Evolutionary conservation across 92 coral and sea anemone genomes (phyloP).

Genomic region (Montipora capitata): DNA sequence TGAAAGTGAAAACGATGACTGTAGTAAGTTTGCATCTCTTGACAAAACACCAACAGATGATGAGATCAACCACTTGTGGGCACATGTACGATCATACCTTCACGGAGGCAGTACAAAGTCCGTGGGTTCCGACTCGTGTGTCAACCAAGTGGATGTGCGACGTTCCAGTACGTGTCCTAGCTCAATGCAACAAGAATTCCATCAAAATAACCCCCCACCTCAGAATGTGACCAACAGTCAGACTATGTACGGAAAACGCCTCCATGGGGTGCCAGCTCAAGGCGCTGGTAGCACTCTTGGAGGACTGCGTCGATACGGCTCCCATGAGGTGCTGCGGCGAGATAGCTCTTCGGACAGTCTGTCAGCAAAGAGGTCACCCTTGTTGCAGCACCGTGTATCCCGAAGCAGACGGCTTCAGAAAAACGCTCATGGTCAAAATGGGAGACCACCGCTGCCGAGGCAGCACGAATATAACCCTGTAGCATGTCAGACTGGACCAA

Average conservation of each 20-base stretch:
- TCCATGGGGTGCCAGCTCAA: slow-evolving; percentile 33
- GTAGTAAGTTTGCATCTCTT: slow-evolving; percentile 78
- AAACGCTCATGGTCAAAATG: slow-evolving; percentile 54
- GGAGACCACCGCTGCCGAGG: slow-evolving; percentile 80
- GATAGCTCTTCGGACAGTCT: slow-evolving; percentile 89
- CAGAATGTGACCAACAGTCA: slow-evolving; percentile 22
- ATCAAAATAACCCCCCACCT: neutral
- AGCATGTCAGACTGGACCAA: slow-evolving; percentile 76
- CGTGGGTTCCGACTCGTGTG: slow-evolving; percentile 98
- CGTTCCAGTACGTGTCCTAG: slow-evolving; percentile 85
- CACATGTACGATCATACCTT: slow-evolving; percentile 93
- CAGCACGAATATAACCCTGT: slow-evolving; percentile 72
- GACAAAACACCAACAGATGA: slow-evolving; percentile 99
- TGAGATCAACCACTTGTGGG: slow-evolving; percentile 97
- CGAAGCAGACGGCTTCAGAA: slow-evolving; percentile 63
- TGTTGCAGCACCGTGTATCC: slow-evolving; percentile 91
- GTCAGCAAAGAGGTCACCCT: slow-evolving; percentile 77
- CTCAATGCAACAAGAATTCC: slow-evolving; percentile 52
- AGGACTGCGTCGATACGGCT: slow-evolving; percentile 90
- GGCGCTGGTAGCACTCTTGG: slow-evolving; percentile 55
- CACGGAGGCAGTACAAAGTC: slow-evolving; percentile 83
- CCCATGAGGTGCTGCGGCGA: slow-evolving; percentile 87
- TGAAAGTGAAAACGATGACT: slow-evolving; percentile 34
- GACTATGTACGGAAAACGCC: neutral
- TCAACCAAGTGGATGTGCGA: slow-evolving; percentile 88